Evolutionary conservation across 2,797 vertebrate genomes (phyloP), one percentile per base, ranked within the genome.

Genomic region (Ceyx erithaca): DNA sequence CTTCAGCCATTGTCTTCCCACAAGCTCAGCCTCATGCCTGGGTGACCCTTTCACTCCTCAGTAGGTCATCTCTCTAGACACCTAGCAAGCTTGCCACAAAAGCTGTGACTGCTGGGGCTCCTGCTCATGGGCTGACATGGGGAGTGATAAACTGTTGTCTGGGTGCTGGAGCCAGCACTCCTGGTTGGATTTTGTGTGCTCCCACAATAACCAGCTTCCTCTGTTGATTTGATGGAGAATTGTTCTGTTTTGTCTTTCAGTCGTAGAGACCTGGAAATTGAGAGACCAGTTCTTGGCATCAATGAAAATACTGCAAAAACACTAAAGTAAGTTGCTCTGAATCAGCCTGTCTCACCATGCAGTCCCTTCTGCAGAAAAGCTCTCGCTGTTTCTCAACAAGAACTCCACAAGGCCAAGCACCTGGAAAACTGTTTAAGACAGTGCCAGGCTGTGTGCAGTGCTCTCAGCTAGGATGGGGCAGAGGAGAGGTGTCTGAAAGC

Each of bases 191-290:
- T 88, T 90, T 89, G 10, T 70, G 10, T 28, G 33, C 10, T 49
- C 12, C 46, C 14, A 10, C 6, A 3, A n/a, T 49, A 73, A n/a
- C 17, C 21, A 31, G 30, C 83, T 79, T 87, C n/a, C n/a, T 71
- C 25, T 85, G 54, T 28, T 52, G 52, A 23, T 52, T 18, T 89
- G 63, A 72, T 76, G 31, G 48, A 41, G 26, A 46, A 8, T 75
- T 94, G 45, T 52, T 96, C 87, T 76, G 41, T 51, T 95, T 95
- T 90, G 69, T 91, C 78, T 96, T 95, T 52, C 92, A 99, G 99
- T 88, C 99, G 99, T 31, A 97, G 94, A 94, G 98, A 99, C 91
- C 93, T 99, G 95, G 98, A 99, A 95, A 99, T 99, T 66, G 98
- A 99, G 96, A 98, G 99, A 83, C 99, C 99, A 2, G 18, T 98